Conservation (phyloP, 2,113 vertebrate genomes). For the Crotalus tigris region DNA sequence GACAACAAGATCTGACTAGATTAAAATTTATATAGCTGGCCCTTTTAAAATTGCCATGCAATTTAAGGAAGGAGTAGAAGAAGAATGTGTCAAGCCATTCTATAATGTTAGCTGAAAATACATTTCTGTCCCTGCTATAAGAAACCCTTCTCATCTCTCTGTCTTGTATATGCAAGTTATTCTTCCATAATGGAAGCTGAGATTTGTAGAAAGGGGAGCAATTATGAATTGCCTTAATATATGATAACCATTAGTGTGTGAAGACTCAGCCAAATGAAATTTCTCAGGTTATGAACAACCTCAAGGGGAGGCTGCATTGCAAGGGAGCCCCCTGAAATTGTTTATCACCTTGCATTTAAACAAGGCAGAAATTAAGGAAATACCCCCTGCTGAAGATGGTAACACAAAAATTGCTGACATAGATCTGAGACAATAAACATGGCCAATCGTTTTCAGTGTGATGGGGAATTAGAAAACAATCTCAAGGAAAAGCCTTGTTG, state of each 20-base stretch:
- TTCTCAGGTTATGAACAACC: conserved; percentile 48
- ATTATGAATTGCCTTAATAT: conserved; percentile 66
- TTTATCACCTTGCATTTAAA: conserved; percentile 59
- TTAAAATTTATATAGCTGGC: conserved; percentile 36
- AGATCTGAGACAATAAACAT: conserved; percentile 44
- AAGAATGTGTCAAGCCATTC: conserved; percentile 48
- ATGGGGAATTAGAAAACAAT: conserved; percentile 40
- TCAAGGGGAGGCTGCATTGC: conserved; percentile 37
- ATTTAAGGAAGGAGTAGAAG: conserved; percentile 38
- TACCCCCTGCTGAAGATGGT: conserved; percentile 46
- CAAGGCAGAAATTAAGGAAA: conserved; percentile 63
- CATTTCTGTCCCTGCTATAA: conserved; percentile 24
- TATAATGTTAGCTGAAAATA: conserved; percentile 36
- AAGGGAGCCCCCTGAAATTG: conserved; percentile 38
- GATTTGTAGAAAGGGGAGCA: conserved; percentile 54
- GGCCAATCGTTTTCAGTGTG: conserved; percentile 35
- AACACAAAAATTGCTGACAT: conserved; percentile 49
- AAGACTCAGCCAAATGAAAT: conserved; percentile 45
- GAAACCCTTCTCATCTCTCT: background rate
- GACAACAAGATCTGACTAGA: conserved; percentile 42
- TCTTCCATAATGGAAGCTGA: conserved; percentile 39
- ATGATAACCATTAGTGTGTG: conserved; percentile 40
- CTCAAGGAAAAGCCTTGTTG: conserved; percentile 38
- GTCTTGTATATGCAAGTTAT: conserved; percentile 28
- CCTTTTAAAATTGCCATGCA: conserved; percentile 37